Percentiles rank a stretch among this genome's conserved stretches.
phyloP scores from a whole-genome alignment of 2,113 vertebrate genomes.

The Rhinolophus ferrumequinum region DNA sequence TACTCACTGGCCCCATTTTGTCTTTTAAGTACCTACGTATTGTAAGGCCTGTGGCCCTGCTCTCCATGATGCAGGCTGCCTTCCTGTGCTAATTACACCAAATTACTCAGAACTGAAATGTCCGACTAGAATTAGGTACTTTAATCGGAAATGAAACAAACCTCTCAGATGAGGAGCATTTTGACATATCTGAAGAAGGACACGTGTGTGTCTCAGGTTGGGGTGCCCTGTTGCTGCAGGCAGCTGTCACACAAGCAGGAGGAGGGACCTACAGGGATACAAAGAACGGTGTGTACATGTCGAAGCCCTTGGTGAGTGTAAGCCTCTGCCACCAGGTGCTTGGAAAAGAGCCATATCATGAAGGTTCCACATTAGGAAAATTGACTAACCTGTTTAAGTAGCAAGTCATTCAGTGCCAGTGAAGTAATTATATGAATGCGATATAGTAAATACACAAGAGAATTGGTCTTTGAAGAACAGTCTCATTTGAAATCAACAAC shows the following conservation, averaged over 20 bases:
- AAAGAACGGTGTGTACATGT: neutral
- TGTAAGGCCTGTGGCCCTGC: neutral
- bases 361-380: neutral
- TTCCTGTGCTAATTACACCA: neutral
- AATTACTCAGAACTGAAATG: neutral
- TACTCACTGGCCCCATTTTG: neutral
- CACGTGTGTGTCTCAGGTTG: neutral
- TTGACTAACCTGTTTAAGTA: neutral
- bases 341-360: neutral
- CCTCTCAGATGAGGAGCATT: neutral
- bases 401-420: neutral
- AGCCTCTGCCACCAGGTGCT: neutral
- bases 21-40: neutral
- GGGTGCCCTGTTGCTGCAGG: neutral
- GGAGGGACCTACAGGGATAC: neutral
- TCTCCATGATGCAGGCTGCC: neutral
- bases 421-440: neutral
- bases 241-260: neutral
- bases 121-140: neutral
- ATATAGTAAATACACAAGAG: neutral
- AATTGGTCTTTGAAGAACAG: neutral
- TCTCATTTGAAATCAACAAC: neutral
- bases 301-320: neutral
- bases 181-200: neutral
- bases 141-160: neutral